Evolutionary conservation across 2,888 invertebrate genomes (phyloP).

Genomic region (Anticlea derivata): DNA sequence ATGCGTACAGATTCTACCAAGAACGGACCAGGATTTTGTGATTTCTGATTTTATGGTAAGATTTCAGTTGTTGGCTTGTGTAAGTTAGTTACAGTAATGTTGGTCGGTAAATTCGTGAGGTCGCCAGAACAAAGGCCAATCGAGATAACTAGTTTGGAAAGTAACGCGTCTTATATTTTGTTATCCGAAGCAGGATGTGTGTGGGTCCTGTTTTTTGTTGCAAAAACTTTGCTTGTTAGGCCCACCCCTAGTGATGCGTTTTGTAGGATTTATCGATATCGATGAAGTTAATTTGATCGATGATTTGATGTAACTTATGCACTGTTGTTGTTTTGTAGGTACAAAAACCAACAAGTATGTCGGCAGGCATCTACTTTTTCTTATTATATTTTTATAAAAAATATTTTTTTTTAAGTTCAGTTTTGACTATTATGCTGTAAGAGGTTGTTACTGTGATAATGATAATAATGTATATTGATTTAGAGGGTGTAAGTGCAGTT

Average conservation of each 20-base stretch:
- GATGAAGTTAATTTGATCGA: constrained; percentile 7
- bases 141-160: constrained; percentile 64
- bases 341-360: too few relatives aligned
- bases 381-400: too few relatives aligned
- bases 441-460: too few relatives aligned
- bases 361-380: too few relatives aligned
- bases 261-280: constrained; percentile 23
- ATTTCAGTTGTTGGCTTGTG: constrained; percentile 28
- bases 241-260: constrained; percentile 30
- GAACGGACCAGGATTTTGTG: constrained; percentile 60
- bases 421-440: too few relatives aligned
- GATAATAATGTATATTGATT: too few relatives aligned
- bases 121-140: constrained; percentile 58
- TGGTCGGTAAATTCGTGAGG: constrained; percentile 32
- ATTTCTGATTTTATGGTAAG: constrained; percentile 60
- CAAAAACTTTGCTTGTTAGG: constrained; percentile 54
- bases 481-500: too few relatives aligned
- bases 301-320: too few relatives aligned
- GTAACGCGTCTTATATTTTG: constrained; percentile 54
- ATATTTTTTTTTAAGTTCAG: too few relatives aligned
- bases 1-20: constrained; percentile 50
- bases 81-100: constrained; percentile 21
- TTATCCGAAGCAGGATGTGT: constrained; percentile 48
- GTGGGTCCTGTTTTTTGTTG: constrained; percentile 47
- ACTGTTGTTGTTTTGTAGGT: too few relatives aligned